Conservation (phyloP, 2,888 invertebrate species). For the Brachylomia viminalis region DNA sequence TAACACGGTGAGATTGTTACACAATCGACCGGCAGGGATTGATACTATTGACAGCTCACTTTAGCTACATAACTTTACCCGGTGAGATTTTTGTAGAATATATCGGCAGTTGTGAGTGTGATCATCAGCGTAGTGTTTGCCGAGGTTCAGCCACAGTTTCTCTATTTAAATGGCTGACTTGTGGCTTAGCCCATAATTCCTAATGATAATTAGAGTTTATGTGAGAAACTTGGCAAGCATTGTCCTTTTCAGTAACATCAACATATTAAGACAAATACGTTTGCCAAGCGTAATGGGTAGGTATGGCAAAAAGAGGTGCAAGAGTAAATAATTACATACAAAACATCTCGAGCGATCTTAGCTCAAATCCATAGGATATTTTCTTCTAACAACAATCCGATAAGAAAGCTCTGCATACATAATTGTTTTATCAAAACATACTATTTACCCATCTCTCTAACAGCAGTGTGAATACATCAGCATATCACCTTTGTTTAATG, state of each 20-base stretch:
- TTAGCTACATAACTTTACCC: too few species aligned
- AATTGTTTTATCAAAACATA: not conserved
- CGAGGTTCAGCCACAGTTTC: not conserved
- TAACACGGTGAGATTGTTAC: too few species aligned
- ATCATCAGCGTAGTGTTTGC: not conserved
- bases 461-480: slow-evolving; percentile 20
- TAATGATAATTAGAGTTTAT: not conserved
- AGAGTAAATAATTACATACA: too few species aligned
- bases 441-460: not conserved
- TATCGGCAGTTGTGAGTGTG: not conserved
- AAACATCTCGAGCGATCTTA: too few species aligned
- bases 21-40: too few species aligned
- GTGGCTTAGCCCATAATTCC: too few species aligned
- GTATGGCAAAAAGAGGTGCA: too few species aligned
- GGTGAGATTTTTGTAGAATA: too few species aligned
- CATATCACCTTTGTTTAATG: slow-evolving; percentile 28
- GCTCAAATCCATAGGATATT: too few species aligned
- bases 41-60: too few species aligned
- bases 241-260: not conserved
- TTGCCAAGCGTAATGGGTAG: too few species aligned
- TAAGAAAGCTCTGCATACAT: not conserved
- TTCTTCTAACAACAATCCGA: not conserved
- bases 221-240: not conserved
- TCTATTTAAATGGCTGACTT: not conserved
- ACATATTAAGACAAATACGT: too few species aligned